Evolutionary conservation across 2,888 invertebrate genomes (phyloP), one percentile per base, ranked within the genome.

Genomic region (Neoscelio sp.): DNA sequence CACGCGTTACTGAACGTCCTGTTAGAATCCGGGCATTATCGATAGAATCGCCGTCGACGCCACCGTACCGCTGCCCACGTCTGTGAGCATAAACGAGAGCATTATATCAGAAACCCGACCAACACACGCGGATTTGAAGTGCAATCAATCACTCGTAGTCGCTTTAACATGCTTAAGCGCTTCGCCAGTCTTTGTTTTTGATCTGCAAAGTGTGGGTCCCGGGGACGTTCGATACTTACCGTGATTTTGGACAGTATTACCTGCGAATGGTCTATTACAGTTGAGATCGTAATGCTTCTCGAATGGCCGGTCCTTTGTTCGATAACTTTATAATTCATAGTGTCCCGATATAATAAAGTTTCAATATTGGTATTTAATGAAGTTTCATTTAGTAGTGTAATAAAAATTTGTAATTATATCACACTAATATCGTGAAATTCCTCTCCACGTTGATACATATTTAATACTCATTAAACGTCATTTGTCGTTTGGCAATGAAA

Each of bases 11-110:
- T 86, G 88, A 88, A 82, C 87, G 84, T 80, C 80, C 85, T 82
- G 85, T 87, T 87, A 84, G 83, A 87, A 87, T 88, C 87, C 85
- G 86, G 85, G 87, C 84, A 85, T 87, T 87, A 88, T 87, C 88
- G 88, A 88, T 86, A 81, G 82, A 82, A 82, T 77, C 67, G 48
- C 77, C 68, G 73, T 65, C 75, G 71, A 74, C 78, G 79, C 58
- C 58, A 42, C 35, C 58, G 50, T 15, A 44, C 30, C 42, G 40
- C 71, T 64, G 78, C 74, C 77, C 75, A 65, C 82, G 80, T 67
- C 75, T 82, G 73, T 48, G 67, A 35, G 75, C 70, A 82, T 82
- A 82, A 84, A 86, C 84, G 85, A 82, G 86, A 87, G 85, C 83
- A 85, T 86, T 87, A 85, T 84, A 84, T 86, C 83, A 82, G 83